Evolutionary conservation across 1,140 invertebrate genomes (phyloP).

Genomic region (Musca vetustissima): DNA sequence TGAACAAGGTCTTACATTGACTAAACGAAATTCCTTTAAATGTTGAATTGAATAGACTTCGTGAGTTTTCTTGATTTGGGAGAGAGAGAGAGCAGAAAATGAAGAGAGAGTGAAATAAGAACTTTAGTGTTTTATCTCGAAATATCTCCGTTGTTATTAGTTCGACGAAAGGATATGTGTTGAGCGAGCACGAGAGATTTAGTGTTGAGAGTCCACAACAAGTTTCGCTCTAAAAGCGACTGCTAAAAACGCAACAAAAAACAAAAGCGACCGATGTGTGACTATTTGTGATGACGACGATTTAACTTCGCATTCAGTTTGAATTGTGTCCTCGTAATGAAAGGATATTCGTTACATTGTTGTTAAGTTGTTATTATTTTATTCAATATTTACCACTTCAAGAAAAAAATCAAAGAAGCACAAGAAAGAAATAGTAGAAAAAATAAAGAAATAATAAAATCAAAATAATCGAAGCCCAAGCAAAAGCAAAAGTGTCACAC

Average conservation of each 20-base stretch:
- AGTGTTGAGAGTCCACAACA: too few relatives aligned
- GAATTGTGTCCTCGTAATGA: conserved; percentile 56
- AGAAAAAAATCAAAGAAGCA: conserved; percentile 37
- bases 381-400: conserved; percentile 45
- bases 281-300: conserved; percentile 54
- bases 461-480: conserved; percentile 31
- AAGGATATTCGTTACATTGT: conserved; percentile 57
- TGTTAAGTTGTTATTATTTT: conserved; percentile 57
- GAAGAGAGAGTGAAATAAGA: too few relatives aligned
- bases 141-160: too few relatives aligned
- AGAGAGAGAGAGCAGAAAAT: too few relatives aligned
- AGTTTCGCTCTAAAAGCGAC: too few relatives aligned
- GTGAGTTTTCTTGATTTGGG: too few relatives aligned
- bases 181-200: background rate
- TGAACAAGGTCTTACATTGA: too few relatives aligned
- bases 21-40: too few relatives aligned
- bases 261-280: conserved; percentile 26
- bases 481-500: conserved; percentile 24
- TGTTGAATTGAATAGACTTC: too few relatives aligned
- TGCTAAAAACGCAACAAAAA: too few relatives aligned
- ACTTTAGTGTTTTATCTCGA: too few relatives aligned
- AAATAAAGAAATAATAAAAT: conserved; percentile 31
- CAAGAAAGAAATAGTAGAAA: conserved; percentile 32
- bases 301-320: conserved; percentile 53
- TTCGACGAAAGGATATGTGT: too few relatives aligned